Conservation (phyloP, 1,140 invertebrate genomes). For the Papilio machaon region DNA sequence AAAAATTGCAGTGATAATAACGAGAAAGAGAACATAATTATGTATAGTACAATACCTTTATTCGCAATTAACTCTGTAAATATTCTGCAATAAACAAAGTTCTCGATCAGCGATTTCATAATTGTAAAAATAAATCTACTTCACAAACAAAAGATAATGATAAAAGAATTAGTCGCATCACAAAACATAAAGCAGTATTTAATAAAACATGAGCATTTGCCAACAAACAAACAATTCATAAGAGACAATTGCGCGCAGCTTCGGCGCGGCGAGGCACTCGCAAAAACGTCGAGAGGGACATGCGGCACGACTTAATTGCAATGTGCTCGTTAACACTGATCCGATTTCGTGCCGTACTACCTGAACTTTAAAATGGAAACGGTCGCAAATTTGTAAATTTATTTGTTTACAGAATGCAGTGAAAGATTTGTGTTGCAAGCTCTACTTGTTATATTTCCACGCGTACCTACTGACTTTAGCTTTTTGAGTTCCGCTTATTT, state of each 20-base stretch:
- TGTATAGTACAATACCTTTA: too few species aligned
- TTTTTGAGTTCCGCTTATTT: slow-evolving; percentile 37
- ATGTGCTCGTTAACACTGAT: slow-evolving; percentile 59
- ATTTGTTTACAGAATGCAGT: slow-evolving; percentile 39
- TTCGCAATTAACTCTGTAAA: background rate
- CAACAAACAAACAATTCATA: slow-evolving; percentile 52
- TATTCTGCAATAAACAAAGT: background rate
- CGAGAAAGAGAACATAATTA: too few species aligned
- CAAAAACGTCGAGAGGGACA: slow-evolving; percentile 50
- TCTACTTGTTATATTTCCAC: slow-evolving; percentile 32
- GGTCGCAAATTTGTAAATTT: slow-evolving; percentile 39
- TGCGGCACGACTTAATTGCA: slow-evolving; percentile 56
- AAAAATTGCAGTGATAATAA: background rate
- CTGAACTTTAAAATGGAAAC: slow-evolving; percentile 50
- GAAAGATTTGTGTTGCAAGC: slow-evolving; percentile 38
- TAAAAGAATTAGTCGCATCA: slow-evolving; percentile 31
- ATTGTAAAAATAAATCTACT: background rate
- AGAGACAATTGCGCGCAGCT: slow-evolving; percentile 50
- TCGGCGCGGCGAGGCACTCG: slow-evolving; percentile 38
- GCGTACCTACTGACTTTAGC: slow-evolving; percentile 16
- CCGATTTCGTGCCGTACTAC: slow-evolving; percentile 52
- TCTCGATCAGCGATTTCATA: background rate
- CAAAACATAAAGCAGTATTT: slow-evolving; percentile 36
- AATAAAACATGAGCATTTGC: slow-evolving; percentile 51
- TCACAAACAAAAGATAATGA: slow-evolving; percentile 29